phyloP scores from a whole-genome alignment of 2,888 invertebrate genomes.

The Autographa pulchrina region DNA sequence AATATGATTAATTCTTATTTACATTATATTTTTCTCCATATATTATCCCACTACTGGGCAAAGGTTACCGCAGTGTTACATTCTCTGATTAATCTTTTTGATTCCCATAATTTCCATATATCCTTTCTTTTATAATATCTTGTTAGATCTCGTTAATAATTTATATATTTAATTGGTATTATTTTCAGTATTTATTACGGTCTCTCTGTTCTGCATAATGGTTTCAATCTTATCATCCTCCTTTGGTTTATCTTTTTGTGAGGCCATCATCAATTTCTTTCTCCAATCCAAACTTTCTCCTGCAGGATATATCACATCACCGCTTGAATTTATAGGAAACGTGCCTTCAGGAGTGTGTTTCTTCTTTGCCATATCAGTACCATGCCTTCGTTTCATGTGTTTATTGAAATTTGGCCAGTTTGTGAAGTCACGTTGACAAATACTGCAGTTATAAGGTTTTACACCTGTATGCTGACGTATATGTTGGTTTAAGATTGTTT shows the following conservation, averaged over 20 bases:
- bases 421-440: conserved; percentile 91
- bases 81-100: too few relatives aligned
- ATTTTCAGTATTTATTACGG: neutral
- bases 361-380: conserved; percentile 79
- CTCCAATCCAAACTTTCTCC: conserved; percentile 74
- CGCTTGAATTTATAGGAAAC: conserved; percentile 75
- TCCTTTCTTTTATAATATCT: neutral
- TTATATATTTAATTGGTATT: neutral
- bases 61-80: too few relatives aligned
- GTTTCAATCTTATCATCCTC: neutral
- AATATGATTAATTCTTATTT: neutral
- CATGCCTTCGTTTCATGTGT: conserved; percentile 93
- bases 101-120: too few relatives aligned
- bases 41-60: neutral
- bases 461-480: conserved; percentile 91
- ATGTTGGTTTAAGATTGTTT: conserved; percentile 92
- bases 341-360: conserved; percentile 79
- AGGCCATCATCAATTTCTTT: conserved; percentile 61
- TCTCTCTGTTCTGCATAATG: neutral
- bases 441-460: conserved; percentile 91
- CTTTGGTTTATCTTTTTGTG: conserved; percentile 54
- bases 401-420: conserved; percentile 95
- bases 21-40: neutral
- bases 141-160: neutral
- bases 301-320: conserved; percentile 65